These are phyloP conservation scores for Scolopax mira DNA, from an alignment of 2,113 vertebrate species.

Conservation along the genomic window DNA sequence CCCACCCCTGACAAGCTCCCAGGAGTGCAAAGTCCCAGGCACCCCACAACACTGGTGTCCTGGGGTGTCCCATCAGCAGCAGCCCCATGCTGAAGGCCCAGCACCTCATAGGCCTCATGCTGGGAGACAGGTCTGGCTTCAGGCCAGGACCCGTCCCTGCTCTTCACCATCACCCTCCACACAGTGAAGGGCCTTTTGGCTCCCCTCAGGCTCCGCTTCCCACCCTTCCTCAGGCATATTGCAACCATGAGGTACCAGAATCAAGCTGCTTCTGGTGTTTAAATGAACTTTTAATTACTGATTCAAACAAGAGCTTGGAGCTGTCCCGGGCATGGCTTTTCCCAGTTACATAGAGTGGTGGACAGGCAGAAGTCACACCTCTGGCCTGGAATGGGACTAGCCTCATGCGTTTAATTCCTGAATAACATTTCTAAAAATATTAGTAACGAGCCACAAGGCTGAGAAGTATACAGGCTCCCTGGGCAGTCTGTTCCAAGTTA, in stretches of 20 bases:
- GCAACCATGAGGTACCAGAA: rapidly evolving
- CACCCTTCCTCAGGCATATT: not conserved
- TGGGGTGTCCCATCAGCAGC: not conserved
- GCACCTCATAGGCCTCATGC: not conserved
- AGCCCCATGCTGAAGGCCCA: too few species aligned
- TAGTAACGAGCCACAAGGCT: rapidly evolving
- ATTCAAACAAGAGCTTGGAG: rapidly evolving
- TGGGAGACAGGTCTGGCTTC: not conserved
- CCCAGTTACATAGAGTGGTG: rapidly evolving
- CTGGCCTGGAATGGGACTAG: rapidly evolving
- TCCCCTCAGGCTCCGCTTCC: too few species aligned
- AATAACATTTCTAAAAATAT: not conserved
- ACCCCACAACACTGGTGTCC: rapidly evolving
- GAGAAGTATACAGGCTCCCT: not conserved
- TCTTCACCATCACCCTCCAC: too few species aligned
- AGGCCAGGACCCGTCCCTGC: not conserved
- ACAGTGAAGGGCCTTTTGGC: too few species aligned
- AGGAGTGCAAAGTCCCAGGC: rapidly evolving
- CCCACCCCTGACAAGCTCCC: rapidly evolving
- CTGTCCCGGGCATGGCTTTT: not conserved
- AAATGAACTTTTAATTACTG: too few species aligned
- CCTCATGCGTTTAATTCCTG: rapidly evolving
- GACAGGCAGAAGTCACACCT: rapidly evolving
- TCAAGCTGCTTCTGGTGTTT: not conserved
- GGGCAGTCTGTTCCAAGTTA: rapidly evolving